Evolutionary conservation across 2,113 vertebrate species (phyloP).

Genomic region (Aleadryas rufinucha): DNA sequence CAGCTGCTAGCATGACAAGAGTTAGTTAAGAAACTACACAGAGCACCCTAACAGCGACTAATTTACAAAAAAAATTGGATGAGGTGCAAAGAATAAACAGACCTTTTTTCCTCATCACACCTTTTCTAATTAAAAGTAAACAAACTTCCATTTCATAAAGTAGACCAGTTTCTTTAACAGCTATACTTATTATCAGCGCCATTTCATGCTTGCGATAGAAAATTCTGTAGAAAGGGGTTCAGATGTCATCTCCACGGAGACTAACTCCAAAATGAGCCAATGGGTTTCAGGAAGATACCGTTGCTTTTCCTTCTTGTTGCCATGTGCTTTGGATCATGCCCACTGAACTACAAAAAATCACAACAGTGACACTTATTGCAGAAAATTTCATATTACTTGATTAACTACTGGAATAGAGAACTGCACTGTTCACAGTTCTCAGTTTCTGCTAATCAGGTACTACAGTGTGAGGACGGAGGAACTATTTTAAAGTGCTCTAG

Average conservation of each 20-base stretch:
- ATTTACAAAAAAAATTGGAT: not conserved
- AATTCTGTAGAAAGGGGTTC: not conserved
- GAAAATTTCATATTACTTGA: not conserved
- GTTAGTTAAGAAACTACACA: not conserved
- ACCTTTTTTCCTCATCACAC: not conserved
- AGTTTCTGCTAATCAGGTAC: not conserved
- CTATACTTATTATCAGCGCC: not conserved
- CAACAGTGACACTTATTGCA: not conserved
- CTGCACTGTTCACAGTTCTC: not conserved
- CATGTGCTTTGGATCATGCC: not conserved
- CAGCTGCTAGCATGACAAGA: not conserved
- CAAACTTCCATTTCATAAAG: conserved; percentile 13
- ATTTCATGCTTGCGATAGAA: not conserved
- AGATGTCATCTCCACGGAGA: conserved; percentile 31
- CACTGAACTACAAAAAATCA: not conserved
- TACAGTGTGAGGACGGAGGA: not conserved
- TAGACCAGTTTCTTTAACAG: not conserved
- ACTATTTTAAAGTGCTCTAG: not conserved
- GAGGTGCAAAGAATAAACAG: not conserved
- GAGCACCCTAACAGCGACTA: not conserved
- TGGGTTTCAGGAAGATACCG: not conserved
- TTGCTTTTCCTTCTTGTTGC: conserved; percentile 36
- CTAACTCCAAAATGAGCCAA: conserved; percentile 4
- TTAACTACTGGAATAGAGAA: not conserved
- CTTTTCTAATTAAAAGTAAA: conserved; percentile 44